Conservation (phyloP, 2,113 vertebrate genomes). For the Calyptommatus sinebrachiatus region DNA sequence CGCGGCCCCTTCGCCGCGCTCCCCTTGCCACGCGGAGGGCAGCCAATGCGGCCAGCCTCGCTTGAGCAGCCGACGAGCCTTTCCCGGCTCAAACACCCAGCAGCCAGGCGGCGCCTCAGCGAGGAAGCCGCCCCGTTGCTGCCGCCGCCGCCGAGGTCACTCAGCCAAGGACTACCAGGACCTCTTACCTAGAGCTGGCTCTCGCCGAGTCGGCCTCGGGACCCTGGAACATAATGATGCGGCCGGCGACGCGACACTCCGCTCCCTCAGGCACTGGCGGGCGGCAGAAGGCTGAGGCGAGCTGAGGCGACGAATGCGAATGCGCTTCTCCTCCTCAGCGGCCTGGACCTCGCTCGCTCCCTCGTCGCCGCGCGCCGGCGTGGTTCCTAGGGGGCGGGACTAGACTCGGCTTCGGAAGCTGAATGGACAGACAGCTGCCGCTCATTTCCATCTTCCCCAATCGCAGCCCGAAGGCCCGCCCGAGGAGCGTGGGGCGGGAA, state of each 20-base stretch:
- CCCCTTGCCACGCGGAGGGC: too few species aligned
- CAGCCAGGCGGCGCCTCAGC: background rate
- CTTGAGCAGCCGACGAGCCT: too few species aligned
- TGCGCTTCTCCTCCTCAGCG: too few species aligned
- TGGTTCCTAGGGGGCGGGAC: background rate
- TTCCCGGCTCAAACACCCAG: too few species aligned
- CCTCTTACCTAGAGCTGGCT: slow-evolving; percentile 79
- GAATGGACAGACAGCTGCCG: background rate
- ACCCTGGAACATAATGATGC: slow-evolving; percentile 81
- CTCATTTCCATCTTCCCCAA: background rate
- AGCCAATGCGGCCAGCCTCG: too few species aligned
- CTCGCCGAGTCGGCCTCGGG: slow-evolving; percentile 68
- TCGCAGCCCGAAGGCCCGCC: background rate
- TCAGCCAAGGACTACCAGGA: too few species aligned
- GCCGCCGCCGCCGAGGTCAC: background rate
- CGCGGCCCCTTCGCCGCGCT: too few species aligned
- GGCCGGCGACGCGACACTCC: slow-evolving; percentile 24
- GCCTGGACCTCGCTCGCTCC: accelerated
- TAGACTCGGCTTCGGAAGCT: background rate
- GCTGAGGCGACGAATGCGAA: too few species aligned
- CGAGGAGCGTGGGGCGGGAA: background rate
- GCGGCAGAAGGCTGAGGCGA: too few species aligned
- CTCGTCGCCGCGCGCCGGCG: background rate
- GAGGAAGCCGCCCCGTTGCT: background rate
- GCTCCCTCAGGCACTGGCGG: too few species aligned